These are phyloP conservation scores for Drosophila bocqueti DNA, from an alignment of 1,140 invertebrate genomes.

Conservation along the genomic window DNA sequence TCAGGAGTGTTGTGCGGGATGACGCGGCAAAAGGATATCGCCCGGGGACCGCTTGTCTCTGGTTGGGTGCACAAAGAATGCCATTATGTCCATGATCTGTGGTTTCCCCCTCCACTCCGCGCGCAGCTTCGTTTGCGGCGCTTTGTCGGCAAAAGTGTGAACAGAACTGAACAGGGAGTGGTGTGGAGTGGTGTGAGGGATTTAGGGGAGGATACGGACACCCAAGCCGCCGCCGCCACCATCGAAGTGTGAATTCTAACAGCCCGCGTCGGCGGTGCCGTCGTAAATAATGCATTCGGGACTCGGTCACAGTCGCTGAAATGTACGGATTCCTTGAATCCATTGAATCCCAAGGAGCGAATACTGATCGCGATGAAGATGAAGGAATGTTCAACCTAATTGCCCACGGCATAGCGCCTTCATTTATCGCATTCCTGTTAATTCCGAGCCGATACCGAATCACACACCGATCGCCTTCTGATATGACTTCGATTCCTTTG, in stretches of 20 bases:
- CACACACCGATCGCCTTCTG: constrained; percentile 46
- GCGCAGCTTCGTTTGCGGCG: constrained; percentile 46
- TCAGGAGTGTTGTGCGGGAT: constrained; percentile 48
- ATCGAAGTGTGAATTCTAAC: constrained; percentile 81
- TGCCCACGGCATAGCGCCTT: constrained; percentile 53
- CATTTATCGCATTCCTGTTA: constrained; percentile 77
- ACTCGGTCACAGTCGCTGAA: constrained; percentile 58
- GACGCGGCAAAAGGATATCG: constrained; percentile 46
- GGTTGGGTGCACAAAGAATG: constrained; percentile 61
- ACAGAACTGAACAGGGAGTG: constrained; percentile 28
- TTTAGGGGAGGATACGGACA: constrained; percentile 56
- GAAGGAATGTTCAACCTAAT: constrained; percentile 45
- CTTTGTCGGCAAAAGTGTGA: constrained; percentile 72
- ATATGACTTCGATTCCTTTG: constrained; percentile 41
- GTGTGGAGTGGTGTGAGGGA: constrained; percentile 8
- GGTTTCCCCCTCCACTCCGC: constrained; percentile 51
- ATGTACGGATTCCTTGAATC: constrained; percentile 68
- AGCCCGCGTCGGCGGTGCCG: constrained; percentile 60
- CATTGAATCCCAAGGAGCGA: constrained; percentile 4
- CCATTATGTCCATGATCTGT: constrained; percentile 80
- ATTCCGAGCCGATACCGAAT: constrained; percentile 71
- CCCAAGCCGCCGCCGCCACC: constrained; percentile 65
- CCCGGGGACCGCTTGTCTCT: constrained; percentile 36
- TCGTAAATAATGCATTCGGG: constrained; percentile 73
- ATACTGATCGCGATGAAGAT: constrained; percentile 4